These are phyloP conservation scores for Luffia ferchaultella DNA, from an alignment of 2,888 invertebrate species.

Conservation along the genomic window DNA sequence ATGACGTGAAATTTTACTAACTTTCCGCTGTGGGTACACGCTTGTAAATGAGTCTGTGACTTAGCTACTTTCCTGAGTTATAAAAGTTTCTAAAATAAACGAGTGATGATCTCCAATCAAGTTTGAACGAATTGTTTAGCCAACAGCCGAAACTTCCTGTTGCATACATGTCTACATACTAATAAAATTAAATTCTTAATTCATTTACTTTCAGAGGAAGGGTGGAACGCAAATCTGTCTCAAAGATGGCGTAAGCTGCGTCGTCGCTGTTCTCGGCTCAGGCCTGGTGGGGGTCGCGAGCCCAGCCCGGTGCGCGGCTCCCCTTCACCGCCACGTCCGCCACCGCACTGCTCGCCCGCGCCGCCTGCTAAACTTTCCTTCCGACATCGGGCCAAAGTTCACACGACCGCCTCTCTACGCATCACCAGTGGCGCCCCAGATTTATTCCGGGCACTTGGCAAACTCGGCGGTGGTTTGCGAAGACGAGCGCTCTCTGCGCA, in stretches of 20 bases:
- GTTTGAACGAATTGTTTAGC: too few relatives aligned
- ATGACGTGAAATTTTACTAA: too few relatives aligned
- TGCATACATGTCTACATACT: too few relatives aligned
- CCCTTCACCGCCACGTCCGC: conserved; percentile 60
- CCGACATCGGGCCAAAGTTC: conserved; percentile 57
- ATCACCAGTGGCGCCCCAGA: conserved; percentile 71
- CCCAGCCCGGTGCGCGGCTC: conserved; percentile 65
- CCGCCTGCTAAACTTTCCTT: conserved; percentile 53
- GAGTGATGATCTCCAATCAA: too few relatives aligned
- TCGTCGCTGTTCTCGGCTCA: conserved; percentile 72
- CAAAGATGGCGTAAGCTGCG: conserved; percentile 79
- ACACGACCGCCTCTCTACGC: conserved; percentile 55
- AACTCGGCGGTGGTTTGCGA: conserved; percentile 74
- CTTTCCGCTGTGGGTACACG: too few relatives aligned
- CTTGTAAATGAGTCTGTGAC: too few relatives aligned
- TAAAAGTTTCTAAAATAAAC: too few relatives aligned
- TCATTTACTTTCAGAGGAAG: conserved; percentile 72
- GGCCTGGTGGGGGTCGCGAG: conserved; percentile 68
- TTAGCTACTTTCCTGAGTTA: too few relatives aligned
- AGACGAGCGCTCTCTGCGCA: conserved; percentile 74
- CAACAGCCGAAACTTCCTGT: too few relatives aligned
- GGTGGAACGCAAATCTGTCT: conserved; percentile 78
- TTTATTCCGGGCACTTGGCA: conserved; percentile 71
- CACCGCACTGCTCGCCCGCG: conserved; percentile 57
- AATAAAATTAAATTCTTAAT: neutral